phyloP scores from a whole-genome alignment of 2,113 vertebrate species.

The Edolisoma coerulescens region DNA sequence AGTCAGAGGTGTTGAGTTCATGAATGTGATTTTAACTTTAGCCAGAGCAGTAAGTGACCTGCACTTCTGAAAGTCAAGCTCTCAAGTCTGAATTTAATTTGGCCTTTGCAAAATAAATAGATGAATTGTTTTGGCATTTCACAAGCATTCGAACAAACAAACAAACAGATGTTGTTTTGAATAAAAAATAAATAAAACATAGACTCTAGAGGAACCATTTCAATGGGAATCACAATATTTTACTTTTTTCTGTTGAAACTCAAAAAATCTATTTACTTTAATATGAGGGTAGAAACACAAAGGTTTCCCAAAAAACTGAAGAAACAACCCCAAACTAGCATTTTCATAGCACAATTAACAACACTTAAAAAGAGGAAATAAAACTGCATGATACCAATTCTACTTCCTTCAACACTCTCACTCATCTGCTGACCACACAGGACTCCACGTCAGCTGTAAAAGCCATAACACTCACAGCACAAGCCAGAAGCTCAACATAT shows the following conservation, averaged over 20 bases:
- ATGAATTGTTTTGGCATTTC: slow-evolving; percentile 26
- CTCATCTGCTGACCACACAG: neutral
- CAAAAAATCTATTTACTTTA: neutral
- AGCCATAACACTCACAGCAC: neutral
- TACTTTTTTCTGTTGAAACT: neutral
- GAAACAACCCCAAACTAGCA: neutral
- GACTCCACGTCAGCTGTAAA: neutral
- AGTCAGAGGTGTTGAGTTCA: slow-evolving; percentile 1
- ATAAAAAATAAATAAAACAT: slow-evolving; percentile 35
- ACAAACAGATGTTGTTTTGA: slow-evolving; percentile 50
- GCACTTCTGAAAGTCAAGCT: neutral
- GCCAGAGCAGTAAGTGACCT: neutral
- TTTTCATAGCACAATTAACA: neutral
- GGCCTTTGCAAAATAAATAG: neutral
- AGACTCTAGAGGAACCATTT: neutral
- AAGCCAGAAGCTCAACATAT: neutral
- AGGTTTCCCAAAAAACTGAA: neutral
- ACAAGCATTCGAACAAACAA: slow-evolving; percentile 17
- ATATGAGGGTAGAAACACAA: neutral
- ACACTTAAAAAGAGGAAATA: neutral
- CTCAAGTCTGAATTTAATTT: neutral
- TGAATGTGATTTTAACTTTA: slow-evolving; percentile 4
- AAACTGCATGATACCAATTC: neutral
- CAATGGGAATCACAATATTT: neutral
- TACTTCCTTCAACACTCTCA: neutral